Percentiles rank a stretch among this genome's conserved stretches.
These are phyloP conservation scores for Centropus unirufus DNA, from an alignment of 2,113 vertebrate genomes.

Conservation along the genomic window DNA sequence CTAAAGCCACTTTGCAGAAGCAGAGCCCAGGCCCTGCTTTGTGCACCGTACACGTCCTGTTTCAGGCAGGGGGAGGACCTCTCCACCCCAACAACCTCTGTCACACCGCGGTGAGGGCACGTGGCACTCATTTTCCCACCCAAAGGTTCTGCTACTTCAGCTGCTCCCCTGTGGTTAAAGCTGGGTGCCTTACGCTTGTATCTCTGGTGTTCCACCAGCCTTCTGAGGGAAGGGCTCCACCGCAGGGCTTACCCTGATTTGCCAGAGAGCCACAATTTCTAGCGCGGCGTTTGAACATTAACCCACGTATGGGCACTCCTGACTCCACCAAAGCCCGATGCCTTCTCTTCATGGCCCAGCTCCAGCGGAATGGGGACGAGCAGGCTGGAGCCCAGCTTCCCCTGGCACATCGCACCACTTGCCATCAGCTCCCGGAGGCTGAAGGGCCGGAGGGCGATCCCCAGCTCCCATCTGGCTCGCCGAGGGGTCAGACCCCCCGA, in stretches of 20 bases:
- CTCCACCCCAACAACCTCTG: rapidly evolving
- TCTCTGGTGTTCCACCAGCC: background rate
- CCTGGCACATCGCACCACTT: rapidly evolving
- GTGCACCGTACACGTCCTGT: background rate
- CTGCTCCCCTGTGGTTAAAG: background rate
- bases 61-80: background rate
- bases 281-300: background rate
- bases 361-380: background rate
- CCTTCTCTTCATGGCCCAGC: rapidly evolving
- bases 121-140: rapidly evolving
- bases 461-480: background rate
- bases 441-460: background rate
- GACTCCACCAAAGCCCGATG: rapidly evolving
- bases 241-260: background rate
- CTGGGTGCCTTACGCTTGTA: background rate
- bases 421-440: rapidly evolving
- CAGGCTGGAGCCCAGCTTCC: background rate
- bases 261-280: background rate
- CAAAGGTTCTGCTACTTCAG: background rate
- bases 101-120: background rate
- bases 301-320: rapidly evolving
- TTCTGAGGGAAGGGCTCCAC: background rate
- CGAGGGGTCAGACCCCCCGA: background rate
- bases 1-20: background rate
- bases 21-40: background rate